Evolutionary conservation across 2,797 vertebrate species (phyloP).

Genomic region (Danio albolineatus): DNA sequence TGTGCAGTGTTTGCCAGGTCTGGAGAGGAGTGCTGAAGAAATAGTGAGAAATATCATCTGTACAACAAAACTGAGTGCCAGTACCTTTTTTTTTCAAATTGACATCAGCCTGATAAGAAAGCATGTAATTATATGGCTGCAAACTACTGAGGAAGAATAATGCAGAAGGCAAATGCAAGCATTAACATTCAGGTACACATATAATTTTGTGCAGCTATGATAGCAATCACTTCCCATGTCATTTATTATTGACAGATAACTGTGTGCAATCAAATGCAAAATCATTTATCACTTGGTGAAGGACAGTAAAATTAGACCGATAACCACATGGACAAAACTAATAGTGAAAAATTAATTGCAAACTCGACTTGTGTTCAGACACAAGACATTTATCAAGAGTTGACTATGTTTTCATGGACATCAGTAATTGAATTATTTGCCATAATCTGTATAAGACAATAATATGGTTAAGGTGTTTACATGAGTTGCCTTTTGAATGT

Average conservation of each 20-base stretch:
- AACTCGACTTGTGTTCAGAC: too few relatives aligned
- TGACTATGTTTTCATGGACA: too few relatives aligned
- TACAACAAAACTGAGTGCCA: slow-evolving; percentile 47
- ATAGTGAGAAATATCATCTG: slow-evolving; percentile 40
- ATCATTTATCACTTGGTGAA: neutral
- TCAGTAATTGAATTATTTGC: too few relatives aligned
- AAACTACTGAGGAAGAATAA: neutral
- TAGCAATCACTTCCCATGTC: neutral
- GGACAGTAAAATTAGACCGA: neutral
- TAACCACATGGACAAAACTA: neutral
- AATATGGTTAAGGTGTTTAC: too few relatives aligned
- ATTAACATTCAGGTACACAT: neutral
- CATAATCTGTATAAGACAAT: too few relatives aligned
- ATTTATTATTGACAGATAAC: neutral
- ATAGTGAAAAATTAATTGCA: neutral
- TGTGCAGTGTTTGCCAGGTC: slow-evolving; percentile 61
- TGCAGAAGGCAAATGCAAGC: neutral
- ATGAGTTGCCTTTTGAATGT: too few relatives aligned
- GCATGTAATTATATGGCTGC: neutral
- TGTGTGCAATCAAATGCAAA: neutral
- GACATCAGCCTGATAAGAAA: slow-evolving; percentile 50
- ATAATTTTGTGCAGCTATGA: neutral
- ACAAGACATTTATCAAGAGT: too few relatives aligned
- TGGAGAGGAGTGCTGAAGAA: slow-evolving; percentile 56
- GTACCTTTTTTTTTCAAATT: slow-evolving; percentile 60